Conservation (phyloP, 2,797 vertebrate species). For the Lutjanus argentimaculatus region DNA sequence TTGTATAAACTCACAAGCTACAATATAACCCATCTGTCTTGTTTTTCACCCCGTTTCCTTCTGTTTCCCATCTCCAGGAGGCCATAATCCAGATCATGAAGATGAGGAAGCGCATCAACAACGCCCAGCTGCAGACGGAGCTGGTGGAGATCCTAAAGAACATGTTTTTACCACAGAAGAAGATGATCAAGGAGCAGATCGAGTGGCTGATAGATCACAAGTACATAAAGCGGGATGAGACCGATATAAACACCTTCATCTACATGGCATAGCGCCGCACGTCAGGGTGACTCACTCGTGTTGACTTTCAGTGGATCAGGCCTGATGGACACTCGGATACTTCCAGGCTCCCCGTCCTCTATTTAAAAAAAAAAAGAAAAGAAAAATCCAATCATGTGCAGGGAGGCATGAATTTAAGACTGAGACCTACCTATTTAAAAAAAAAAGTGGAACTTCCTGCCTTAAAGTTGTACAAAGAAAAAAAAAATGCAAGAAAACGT, state of each 20-base stretch:
- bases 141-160: constrained; percentile 99
- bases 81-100: constrained; percentile 99
- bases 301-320: constrained; percentile 63
- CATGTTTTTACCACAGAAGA: constrained; percentile 99
- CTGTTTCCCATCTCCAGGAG: constrained; percentile 84
- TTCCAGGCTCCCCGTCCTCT: constrained; percentile 78
- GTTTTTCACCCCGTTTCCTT: background rate
- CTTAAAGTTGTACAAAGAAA: constrained; percentile 76
- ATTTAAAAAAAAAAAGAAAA: constrained; percentile 50
- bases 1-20: background rate
- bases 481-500: constrained; percentile 22
- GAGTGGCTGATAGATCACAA: constrained; percentile 99
- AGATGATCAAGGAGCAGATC: constrained; percentile 99
- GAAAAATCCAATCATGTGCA: constrained; percentile 54
- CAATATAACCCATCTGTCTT: background rate
- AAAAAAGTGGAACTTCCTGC: constrained; percentile 74
- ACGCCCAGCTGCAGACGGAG: constrained; percentile 99
- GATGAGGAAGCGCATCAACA: constrained; percentile 99
- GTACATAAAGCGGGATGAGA: constrained; percentile 98
- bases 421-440: constrained; percentile 68
- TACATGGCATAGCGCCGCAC: constrained; percentile 94
- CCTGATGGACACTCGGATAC: constrained; percentile 76
- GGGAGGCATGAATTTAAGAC: constrained; percentile 75
- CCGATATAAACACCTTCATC: constrained; percentile 99
- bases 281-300: constrained; percentile 20